Conservation (phyloP, 2,797 vertebrate species). For the Artibeus jamaicensis region DNA sequence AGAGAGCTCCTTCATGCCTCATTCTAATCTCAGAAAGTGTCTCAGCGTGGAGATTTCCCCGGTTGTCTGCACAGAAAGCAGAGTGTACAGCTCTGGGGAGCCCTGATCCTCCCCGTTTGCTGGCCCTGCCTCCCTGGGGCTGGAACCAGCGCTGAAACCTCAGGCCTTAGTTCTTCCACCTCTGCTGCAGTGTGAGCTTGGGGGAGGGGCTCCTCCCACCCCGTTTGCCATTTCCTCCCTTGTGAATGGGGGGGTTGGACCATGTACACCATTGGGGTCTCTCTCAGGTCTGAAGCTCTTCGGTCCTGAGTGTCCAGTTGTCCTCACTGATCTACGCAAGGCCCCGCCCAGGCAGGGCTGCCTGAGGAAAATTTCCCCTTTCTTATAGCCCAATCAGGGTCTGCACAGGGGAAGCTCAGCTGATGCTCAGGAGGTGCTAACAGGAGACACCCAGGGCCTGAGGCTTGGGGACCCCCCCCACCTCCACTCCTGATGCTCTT, state of each 20-base stretch:
- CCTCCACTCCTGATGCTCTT: neutral
- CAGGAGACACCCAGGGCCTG: neutral
- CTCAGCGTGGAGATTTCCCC: neutral
- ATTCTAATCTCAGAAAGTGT: neutral
- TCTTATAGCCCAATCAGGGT: neutral
- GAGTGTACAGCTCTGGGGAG: too few species aligned
- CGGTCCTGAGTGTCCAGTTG: neutral
- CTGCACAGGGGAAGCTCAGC: neutral
- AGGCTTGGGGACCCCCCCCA: neutral
- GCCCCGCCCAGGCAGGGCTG: neutral
- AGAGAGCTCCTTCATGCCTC: neutral
- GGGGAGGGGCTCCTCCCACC: neutral
- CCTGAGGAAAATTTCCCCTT: neutral
- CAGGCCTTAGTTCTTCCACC: neutral
- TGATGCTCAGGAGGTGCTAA: neutral
- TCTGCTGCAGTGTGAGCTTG: neutral
- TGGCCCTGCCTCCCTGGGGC: fast-evolving
- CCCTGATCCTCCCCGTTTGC: neutral
- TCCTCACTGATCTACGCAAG: neutral
- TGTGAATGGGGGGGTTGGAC: neutral
- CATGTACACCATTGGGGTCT: neutral
- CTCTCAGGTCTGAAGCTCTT: neutral
- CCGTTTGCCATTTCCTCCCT: neutral
- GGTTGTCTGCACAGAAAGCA: neutral
- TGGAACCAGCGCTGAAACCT: neutral